These are phyloP conservation scores for Danaus chrysippus DNA, from an alignment of 2,888 invertebrate genomes.

Conservation along the genomic window DNA sequence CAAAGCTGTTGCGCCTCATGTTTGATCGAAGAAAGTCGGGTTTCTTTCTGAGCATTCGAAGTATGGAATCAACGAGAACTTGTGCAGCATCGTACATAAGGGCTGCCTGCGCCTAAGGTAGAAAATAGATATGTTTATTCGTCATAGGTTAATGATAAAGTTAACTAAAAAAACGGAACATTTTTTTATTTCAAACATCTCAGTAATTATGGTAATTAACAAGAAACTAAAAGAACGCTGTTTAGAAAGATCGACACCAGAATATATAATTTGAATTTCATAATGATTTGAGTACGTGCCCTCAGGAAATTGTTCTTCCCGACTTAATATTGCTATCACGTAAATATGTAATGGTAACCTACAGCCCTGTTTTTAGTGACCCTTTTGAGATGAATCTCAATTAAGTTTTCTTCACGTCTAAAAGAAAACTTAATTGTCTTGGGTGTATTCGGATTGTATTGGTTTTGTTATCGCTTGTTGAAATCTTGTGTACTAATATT, in stretches of 20 bases:
- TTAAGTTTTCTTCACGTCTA: constrained; percentile 22
- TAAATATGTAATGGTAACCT: constrained; percentile 48
- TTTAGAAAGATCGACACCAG: constrained; percentile 40
- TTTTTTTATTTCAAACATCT: not conserved
- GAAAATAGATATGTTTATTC: constrained; percentile 14
- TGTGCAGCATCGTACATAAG: constrained; percentile 96
- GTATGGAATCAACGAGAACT: constrained; percentile 92
- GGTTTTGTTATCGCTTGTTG: constrained; percentile 19
- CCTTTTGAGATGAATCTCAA: constrained; percentile 27
- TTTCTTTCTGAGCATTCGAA: constrained; percentile 88
- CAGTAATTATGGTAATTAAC: constrained; percentile 8
- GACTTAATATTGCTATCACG: constrained; percentile 50
- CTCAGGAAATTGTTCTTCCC: constrained; percentile 37
- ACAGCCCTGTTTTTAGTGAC: constrained; percentile 32
- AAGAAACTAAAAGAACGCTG: constrained; percentile 19
- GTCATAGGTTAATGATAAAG: not conserved
- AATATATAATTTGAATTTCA: constrained; percentile 54
- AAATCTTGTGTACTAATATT: constrained; percentile 19
- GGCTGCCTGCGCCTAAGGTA: constrained; percentile 90
- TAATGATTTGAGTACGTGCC: constrained; percentile 48
- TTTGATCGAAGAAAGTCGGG: constrained; percentile 84
- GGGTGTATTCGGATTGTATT: constrained; percentile 19
- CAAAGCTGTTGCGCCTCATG: constrained; percentile 73
- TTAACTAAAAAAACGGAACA: not conserved
- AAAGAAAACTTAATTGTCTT: constrained; percentile 21